These are phyloP conservation scores for Junonia oenone DNA, from an alignment of 2,888 invertebrate species.

Conservation along the genomic window DNA sequence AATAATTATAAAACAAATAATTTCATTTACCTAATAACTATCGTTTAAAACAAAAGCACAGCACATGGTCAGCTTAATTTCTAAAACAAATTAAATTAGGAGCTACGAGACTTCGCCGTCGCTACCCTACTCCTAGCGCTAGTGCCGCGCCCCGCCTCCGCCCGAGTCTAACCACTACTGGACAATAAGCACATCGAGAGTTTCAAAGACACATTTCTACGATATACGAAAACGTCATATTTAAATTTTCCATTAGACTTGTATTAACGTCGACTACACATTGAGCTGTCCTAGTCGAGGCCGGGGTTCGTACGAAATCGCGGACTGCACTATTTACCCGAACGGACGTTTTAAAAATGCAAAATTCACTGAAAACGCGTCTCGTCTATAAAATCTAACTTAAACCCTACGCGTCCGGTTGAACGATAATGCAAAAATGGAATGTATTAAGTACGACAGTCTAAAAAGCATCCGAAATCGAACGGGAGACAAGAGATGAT, in stretches of 20 bases:
- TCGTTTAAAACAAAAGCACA: slow-evolving; percentile 79
- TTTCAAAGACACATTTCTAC: slow-evolving; percentile 73
- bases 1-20: slow-evolving; percentile 56
- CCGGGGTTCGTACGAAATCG: slow-evolving; percentile 36
- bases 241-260: slow-evolving; percentile 41
- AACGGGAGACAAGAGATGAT: slow-evolving; percentile 43
- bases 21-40: slow-evolving; percentile 71
- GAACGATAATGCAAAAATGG: slow-evolving; percentile 64
- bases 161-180: slow-evolving; percentile 63
- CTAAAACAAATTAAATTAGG: slow-evolving; percentile 64
- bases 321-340: slow-evolving; percentile 12
- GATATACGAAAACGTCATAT: slow-evolving; percentile 64
- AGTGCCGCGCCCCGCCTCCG: slow-evolving; percentile 45
- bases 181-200: slow-evolving; percentile 75
- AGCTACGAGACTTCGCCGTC: slow-evolving; percentile 63
- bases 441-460: slow-evolving; percentile 76
- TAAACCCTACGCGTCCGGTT: slow-evolving; percentile 37
- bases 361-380: slow-evolving; percentile 38
- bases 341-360: slow-evolving; percentile 36
- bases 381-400: slow-evolving; percentile 55
- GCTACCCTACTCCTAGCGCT: slow-evolving; percentile 69
- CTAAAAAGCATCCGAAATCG: slow-evolving; percentile 56
- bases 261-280: slow-evolving; percentile 61
- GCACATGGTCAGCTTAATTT: slow-evolving; percentile 77
- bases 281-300: slow-evolving; percentile 73